Evolutionary conservation across 2,888 invertebrate genomes (phyloP), one percentile per base, ranked within the genome.

Genomic region (Caenorhabditis sp.): DNA sequence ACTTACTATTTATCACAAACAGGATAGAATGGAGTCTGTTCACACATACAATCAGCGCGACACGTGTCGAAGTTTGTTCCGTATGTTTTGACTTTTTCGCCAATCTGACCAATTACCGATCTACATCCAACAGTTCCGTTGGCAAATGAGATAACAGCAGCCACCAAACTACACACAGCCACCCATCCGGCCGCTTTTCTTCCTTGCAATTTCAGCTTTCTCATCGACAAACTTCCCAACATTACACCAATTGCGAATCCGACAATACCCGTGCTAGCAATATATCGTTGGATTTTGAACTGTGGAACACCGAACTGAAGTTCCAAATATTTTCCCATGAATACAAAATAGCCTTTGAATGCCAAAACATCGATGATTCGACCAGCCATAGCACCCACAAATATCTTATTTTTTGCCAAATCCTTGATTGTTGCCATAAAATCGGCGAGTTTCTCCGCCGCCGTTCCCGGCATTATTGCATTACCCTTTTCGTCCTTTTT

Each of bases 301-400:
- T 86, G 86, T 0, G 87, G 86, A 43, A 87, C 78, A 26, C 86
- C 88, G 69, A 86, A 87, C 63, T 87, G 87, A 27, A 84, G 72
- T 69, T 87, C 86, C 51, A 88, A 65, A 66, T 87, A 87, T 62
- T 87, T 87, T 12, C 84, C 84, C 24, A 87, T 79, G 66, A 88
- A 87, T 14, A 87, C 85, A 69, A 85, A 85, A 69, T 85, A 88
- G 37, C 77, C 84, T 62, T 87, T 86, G 78, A 87, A 87, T 1
- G 87, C 87, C 36, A 87, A 69, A 1, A 87, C 87, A 62, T 88
- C 88, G 37, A 87, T 79, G 55, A 88, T 84, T 59, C 88, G 69
- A 31, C 88, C 88, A 36, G 81, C 69, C 70, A 87, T 73, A 6
- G 81, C 73, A 26, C 85, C 84, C 8, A 82, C 70, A 71, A 84